Conservation (phyloP, 2,888 invertebrate species). For the Gymnocheta viridis region DNA sequence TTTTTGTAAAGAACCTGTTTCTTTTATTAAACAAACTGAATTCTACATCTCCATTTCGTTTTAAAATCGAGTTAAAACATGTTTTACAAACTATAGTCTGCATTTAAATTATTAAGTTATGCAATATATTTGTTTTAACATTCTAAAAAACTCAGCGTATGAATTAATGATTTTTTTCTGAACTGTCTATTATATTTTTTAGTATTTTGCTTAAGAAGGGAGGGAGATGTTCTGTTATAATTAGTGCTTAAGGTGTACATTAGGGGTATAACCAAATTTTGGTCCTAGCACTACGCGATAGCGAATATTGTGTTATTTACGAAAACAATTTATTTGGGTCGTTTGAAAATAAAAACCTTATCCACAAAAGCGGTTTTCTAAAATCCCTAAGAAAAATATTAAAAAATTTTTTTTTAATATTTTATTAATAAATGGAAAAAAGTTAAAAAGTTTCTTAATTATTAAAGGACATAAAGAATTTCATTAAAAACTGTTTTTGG, state of each 20-base stretch:
- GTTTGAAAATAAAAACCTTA: too few relatives aligned
- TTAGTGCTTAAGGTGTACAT: neutral
- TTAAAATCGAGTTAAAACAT: conserved; percentile 24
- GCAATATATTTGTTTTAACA: neutral
- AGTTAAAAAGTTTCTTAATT: too few relatives aligned
- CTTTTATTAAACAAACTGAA: neutral
- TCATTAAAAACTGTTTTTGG: too few relatives aligned
- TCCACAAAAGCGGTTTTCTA: too few relatives aligned
- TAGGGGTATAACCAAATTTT: too few relatives aligned
- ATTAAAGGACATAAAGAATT: too few relatives aligned
- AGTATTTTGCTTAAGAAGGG: neutral
- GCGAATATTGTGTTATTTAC: too few relatives aligned
- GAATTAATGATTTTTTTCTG: neutral
- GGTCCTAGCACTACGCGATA: too few relatives aligned
- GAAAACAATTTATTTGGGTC: too few relatives aligned
- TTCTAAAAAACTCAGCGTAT: neutral
- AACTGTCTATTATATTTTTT: neutral
- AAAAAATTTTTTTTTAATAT: too few relatives aligned
- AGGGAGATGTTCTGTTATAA: neutral
- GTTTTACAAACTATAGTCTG: conserved; percentile 2
- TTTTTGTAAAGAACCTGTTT: conserved; percentile 18
- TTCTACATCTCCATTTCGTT: neutral
- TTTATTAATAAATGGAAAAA: too few relatives aligned
- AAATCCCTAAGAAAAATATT: too few relatives aligned
- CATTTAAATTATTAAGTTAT: conserved; percentile 1